These are phyloP conservation scores for Brienomyrus brachyistius DNA, from an alignment of 2,113 vertebrate species.

Conservation along the genomic window DNA sequence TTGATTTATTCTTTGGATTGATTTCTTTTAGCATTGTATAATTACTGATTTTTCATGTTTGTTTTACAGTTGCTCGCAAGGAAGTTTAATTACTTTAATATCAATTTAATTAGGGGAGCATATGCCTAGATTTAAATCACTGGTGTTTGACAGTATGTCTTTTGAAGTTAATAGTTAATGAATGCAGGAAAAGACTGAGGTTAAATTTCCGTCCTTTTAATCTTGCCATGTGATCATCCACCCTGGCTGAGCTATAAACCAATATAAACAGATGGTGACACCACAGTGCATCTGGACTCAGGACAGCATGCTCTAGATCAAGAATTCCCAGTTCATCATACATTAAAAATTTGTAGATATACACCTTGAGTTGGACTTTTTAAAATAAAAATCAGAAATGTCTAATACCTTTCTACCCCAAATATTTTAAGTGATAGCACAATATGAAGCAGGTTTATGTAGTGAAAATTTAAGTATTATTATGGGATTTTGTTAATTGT, in stretches of 20 bases:
- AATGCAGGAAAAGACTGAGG: background rate
- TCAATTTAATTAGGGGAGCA: background rate
- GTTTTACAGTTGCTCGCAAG: background rate
- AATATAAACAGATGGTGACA: background rate
- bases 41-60: background rate
- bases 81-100: conserved; percentile 3
- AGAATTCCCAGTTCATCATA: background rate
- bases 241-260: background rate
- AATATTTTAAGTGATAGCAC: background rate
- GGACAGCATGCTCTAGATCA: background rate
- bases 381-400: background rate
- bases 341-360: background rate
- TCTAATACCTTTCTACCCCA: background rate
- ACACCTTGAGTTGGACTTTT: background rate
- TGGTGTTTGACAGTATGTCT: background rate
- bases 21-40: background rate
- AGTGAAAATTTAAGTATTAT: background rate
- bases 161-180: conserved; percentile 8
- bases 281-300: conserved; percentile 2
- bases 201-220: background rate
- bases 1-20: background rate
- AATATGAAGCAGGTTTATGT: background rate
- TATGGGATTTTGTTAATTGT: background rate
- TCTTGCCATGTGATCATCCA: background rate
- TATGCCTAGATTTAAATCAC: background rate